Evolutionary conservation across 2,113 vertebrate genomes (phyloP), one percentile per base, ranked within the genome.

Genomic region (Poicephalus meyeri): DNA sequence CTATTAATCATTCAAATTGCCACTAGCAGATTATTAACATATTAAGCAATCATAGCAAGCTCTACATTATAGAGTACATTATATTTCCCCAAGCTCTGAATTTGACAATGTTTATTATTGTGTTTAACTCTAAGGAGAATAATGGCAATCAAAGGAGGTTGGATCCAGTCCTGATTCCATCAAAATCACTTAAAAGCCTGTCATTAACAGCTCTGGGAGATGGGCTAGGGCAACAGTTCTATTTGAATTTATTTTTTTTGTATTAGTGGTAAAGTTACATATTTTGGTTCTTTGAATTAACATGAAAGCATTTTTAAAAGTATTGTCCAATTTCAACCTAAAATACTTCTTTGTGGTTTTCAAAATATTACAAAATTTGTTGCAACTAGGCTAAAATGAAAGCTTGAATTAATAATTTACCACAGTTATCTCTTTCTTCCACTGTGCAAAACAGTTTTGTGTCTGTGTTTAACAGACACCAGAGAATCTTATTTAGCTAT

Each of bases 341-440:
- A 93, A 44, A 44, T 60, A 58, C 84, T 68, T 70, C 95, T 65
- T 73, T 92, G 64, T 65, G 46, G 55, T 86, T 61, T 20, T 60
- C 29, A 55, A 20, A 33, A 20, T 70, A 26, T 81, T 64, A 19
- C 80, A 73, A 71, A 73, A 66, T 86, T 83, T 92, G 82, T 95
- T 96, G 73, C 55, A 88, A 91, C 90, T 37, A 79, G 87, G 66
- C 42, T 71, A 76, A 94, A 93, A 95, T 70, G 29, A 53, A 86
- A 84, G 28, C 81, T 72, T 91, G 81, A 77, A 76, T 77, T 92
- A 77, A 64, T 93, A 64, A 91, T 92, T 96, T 91, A 92, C 81
- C 49, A 89, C 58, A 94, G 19, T 92, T 94, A 23, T 29, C 31
- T 53, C 65, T 91, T 92, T 97, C 95, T 97, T 98, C 97, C 95